Conservation (phyloP, 2,113 vertebrate genomes). For the Nerophis lumbriciformis region DNA sequence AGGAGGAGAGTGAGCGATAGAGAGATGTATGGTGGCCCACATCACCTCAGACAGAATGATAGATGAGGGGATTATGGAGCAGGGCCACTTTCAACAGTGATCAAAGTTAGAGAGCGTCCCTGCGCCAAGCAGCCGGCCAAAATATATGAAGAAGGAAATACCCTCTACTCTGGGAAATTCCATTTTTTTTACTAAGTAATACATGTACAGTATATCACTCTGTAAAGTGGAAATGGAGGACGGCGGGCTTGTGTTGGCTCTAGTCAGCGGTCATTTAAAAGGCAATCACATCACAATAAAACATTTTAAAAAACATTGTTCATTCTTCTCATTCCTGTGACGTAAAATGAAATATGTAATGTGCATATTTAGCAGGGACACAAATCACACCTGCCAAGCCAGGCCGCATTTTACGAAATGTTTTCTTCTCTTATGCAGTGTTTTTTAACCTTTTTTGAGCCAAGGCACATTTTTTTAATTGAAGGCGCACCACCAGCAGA, state of each 20-base stretch:
- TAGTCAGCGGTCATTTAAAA: conserved; percentile 37
- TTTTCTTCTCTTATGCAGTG: conserved; percentile 14
- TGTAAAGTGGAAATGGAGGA: conserved; percentile 20
- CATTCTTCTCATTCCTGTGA: conserved; percentile 6
- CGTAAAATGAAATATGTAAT: not conserved
- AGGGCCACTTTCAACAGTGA: conserved; percentile 56
- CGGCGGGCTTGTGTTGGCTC: not conserved
- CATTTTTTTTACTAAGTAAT: not conserved
- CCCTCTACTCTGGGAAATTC: conserved; percentile 6
- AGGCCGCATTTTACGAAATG: conserved; percentile 16
- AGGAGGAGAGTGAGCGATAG: conserved; percentile 29
- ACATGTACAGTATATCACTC: conserved; percentile 25
- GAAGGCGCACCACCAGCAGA: no score
- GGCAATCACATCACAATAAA: conserved; percentile 19
- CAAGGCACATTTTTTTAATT: no score
- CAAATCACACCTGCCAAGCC: conserved; percentile 36
- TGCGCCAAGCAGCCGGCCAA: conserved; percentile 35
- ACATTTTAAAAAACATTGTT: conserved; percentile 21
- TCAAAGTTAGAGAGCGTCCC: conserved; percentile 52
- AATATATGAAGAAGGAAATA: conserved; percentile 31
- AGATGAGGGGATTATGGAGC: conserved; percentile 61
- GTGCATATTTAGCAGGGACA: conserved; percentile 37
- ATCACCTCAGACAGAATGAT: conserved; percentile 64
- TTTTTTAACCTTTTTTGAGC: no score
- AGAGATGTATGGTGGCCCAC: conserved; percentile 58